Percentiles rank a stretch among this genome's conserved stretches.
Conservation (phyloP, 1,140 invertebrate species). For the Mamestra configurata region DNA sequence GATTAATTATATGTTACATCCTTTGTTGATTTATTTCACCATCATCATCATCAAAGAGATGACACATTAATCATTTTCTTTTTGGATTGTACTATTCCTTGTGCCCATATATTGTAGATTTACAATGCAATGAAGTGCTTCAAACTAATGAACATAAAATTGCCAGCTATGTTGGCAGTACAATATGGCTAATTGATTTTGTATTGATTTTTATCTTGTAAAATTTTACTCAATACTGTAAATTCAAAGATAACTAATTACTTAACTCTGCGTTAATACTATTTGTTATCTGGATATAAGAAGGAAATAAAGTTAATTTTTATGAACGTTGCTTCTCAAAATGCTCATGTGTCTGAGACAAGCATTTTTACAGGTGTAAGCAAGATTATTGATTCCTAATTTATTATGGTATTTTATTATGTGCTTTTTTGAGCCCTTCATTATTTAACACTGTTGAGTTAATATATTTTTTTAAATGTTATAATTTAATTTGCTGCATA, state of each 20-base stretch:
- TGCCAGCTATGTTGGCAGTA: conserved; percentile 8
- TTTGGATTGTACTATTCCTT: background rate
- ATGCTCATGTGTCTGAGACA: no score
- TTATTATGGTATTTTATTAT: no score
- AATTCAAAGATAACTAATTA: background rate
- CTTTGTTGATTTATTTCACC: background rate
- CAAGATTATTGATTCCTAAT: no score
- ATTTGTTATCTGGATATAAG: background rate
- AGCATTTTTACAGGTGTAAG: no score
- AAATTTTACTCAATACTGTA: background rate
- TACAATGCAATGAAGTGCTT: background rate
- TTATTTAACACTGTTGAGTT: no score
- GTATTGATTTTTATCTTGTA: conserved; percentile 24
- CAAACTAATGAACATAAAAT: background rate
- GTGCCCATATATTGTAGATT: conserved; percentile 12
- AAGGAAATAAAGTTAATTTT: no score
- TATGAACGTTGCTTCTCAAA: no score
- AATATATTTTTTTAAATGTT: no score
- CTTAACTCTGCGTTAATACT: background rate
- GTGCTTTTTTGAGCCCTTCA: no score
- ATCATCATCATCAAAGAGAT: background rate
- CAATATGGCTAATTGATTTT: conserved; percentile 11
- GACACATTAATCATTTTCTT: background rate
- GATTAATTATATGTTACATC: background rate
- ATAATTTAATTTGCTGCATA: no score